phyloP scores from a whole-genome alignment of 2,888 invertebrate species.

The Drosophila tanythrix region DNA sequence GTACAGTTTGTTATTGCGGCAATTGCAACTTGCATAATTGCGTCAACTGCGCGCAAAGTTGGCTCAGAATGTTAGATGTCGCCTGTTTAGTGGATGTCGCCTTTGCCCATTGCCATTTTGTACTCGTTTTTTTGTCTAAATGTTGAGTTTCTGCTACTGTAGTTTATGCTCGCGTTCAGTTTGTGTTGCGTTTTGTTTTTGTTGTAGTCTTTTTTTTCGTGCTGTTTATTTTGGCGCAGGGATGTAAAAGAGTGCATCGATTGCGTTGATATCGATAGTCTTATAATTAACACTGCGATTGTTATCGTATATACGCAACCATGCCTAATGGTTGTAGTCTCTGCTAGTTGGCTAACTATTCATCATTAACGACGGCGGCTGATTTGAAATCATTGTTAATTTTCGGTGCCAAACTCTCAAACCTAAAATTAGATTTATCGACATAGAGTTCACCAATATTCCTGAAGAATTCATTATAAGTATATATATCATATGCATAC shows the following conservation, averaged over 20 bases:
- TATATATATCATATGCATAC: background rate
- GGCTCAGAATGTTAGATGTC: background rate
- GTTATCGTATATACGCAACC: slow-evolving; percentile 14
- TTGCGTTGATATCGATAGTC: slow-evolving; percentile 33
- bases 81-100: slow-evolving; percentile 1
- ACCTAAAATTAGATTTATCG: background rate
- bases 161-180: slow-evolving; percentile 32
- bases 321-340: slow-evolving; percentile 30
- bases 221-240: slow-evolving; percentile 70
- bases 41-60: slow-evolving; percentile 23
- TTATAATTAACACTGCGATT: background rate
- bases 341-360: slow-evolving; percentile 15
- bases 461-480: background rate
- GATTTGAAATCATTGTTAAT: slow-evolving; percentile 4
- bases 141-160: slow-evolving; percentile 5
- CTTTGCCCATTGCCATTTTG: slow-evolving; percentile 33
- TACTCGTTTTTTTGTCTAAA: slow-evolving; percentile 1
- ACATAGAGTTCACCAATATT: background rate
- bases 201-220: slow-evolving; percentile 52
- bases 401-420: background rate
- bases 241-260: slow-evolving; percentile 55
- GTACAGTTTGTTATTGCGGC: slow-evolving; percentile 72
- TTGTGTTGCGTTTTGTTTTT: slow-evolving; percentile 65
- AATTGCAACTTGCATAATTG: slow-evolving; percentile 77
- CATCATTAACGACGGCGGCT: background rate